Evolutionary conservation across 1,140 invertebrate genomes (phyloP).

Genomic region (Cardiocondyla obscurior): DNA sequence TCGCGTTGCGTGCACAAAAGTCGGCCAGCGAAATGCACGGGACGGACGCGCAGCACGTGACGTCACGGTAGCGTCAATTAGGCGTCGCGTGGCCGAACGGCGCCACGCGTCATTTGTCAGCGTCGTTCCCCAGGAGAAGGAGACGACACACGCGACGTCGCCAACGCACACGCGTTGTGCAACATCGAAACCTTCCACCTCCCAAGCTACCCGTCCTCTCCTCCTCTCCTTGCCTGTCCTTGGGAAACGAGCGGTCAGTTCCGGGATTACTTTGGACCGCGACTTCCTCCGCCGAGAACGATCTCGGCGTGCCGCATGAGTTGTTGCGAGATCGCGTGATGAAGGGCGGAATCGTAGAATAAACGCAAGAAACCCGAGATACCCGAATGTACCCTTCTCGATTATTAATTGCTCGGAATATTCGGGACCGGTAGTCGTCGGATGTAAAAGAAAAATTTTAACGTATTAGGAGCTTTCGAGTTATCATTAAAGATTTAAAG

Average conservation of each 20-base stretch:
- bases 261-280: conserved; percentile 33
- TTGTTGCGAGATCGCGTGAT: conserved; percentile 1
- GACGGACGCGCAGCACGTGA: conserved; percentile 72
- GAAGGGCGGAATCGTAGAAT: background rate
- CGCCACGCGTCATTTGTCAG: conserved; percentile 81
- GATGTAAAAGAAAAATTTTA: background rate
- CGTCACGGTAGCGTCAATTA: conserved; percentile 78
- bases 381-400: background rate
- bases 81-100: conserved; percentile 77
- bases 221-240: background rate
- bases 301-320: background rate
- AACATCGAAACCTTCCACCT: conserved; percentile 52
- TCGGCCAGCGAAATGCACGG: conserved; percentile 13
- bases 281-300: conserved; percentile 7
- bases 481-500: background rate
- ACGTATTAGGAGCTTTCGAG: background rate
- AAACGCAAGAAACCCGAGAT: background rate
- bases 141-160: conserved; percentile 12
- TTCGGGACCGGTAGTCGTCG: no score
- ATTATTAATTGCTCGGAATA: background rate
- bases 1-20: conserved; percentile 39
- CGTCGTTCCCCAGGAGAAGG: conserved; percentile 57
- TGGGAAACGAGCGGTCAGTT: conserved; percentile 36
- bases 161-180: background rate
- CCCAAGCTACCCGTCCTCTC: background rate